phyloP scores from a whole-genome alignment of 2,888 invertebrate species.

The Synergus laeviventris region DNA sequence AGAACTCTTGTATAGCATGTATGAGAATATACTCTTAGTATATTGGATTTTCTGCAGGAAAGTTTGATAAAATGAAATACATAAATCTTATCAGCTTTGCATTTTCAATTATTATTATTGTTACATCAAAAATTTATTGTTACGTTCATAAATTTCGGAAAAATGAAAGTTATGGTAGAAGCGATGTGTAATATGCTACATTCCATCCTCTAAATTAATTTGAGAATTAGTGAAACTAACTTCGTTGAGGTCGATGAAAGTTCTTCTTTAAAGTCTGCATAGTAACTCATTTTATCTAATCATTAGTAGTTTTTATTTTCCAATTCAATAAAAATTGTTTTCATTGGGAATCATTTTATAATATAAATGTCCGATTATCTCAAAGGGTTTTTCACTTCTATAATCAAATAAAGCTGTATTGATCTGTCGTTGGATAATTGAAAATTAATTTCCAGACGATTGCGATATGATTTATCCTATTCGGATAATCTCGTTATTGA shows the following conservation, averaged over 20 bases:
- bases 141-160: background rate
- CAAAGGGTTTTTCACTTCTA: background rate
- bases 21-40: conserved; percentile 1
- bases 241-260: background rate
- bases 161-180: background rate
- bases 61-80: background rate
- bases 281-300: background rate
- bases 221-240: background rate
- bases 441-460: conserved; percentile 28
- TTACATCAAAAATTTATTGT: background rate
- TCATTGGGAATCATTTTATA: background rate
- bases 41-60: background rate
- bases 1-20: background rate
- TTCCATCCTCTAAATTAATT: conserved; percentile 1
- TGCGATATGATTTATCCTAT: background rate
- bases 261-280: background rate
- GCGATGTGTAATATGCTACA: background rate
- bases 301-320: background rate
- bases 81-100: background rate
- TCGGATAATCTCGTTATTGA: conserved; percentile 13
- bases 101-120: background rate
- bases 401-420: background rate
- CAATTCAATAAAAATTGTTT: background rate
- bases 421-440: background rate
- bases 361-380: background rate